Base-by-base conservation (phyloP, 2,888 invertebrate species). In the Esperia sulphurella region DNA sequence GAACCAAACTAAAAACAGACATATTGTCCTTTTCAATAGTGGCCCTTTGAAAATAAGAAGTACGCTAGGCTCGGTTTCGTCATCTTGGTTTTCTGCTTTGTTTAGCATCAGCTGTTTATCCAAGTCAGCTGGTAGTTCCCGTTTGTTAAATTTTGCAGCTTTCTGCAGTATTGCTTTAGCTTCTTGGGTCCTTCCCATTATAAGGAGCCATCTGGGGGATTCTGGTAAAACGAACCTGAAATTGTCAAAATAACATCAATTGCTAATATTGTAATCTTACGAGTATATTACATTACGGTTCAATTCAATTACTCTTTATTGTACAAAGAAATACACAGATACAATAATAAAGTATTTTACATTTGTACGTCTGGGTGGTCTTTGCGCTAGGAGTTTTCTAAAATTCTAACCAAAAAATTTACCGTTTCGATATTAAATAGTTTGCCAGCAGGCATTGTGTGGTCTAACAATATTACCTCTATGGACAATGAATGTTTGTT, bases 121-220 rank as follows among this genome's bases (percentile, higher is more conserved):
- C 44, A 94, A 87, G 64, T 94, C 94, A 0, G 91, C 81, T 0
- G 94, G 94, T 48, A 94, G 71, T 58, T 91, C 89, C 28, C 90
- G 88, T 42, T 91, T 91, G 75, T 95, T 95, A 59, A 92, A 91
- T 50, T 85, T 90, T 0, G 94, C 93, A 0, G 94, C 94, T 62
- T 90, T 90, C 64, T 92, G 89, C 37, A 95, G 75, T 45, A 95
- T 92, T 30, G 75, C 79, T 68, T 92, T 91, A 0, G 95, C 93
- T 80, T 94, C 93, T 52, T 92, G 91, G n/a, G 92, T 92, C 55
- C 92, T 91, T 21, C 94, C 94, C 89, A 94, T 92, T 37, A 93
- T 93, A 45, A 95, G 77, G 31, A 95, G 79, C 95, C 95, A 95
- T 67, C 95, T 89, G 0, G 95, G 95, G 1, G 95, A 95, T 89